Conservation (phyloP, 2,888 invertebrate species). For the Cerceris rybyensis region DNA sequence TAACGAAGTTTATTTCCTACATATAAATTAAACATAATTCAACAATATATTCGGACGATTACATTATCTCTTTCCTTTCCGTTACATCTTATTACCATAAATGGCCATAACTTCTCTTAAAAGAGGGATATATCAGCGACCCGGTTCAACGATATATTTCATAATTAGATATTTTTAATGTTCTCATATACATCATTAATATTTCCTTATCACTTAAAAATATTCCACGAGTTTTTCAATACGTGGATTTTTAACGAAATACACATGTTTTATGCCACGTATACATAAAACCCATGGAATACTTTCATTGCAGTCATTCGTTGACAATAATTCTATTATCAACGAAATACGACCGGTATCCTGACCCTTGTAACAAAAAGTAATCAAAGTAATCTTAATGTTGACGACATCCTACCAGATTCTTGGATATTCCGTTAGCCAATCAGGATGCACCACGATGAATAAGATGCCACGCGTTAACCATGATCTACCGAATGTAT, state of each 20-base stretch:
- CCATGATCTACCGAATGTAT: conserved; percentile 56
- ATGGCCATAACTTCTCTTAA: no score
- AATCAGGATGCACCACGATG: conserved; percentile 87
- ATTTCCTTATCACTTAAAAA: no score
- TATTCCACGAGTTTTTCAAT: no score
- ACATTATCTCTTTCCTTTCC: no score
- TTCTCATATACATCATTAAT: neutral
- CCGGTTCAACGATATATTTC: neutral
- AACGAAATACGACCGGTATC: conserved; percentile 9
- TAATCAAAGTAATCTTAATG: conserved; percentile 27
- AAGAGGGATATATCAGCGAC: no score
- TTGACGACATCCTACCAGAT: conserved; percentile 43
- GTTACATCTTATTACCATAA: neutral
- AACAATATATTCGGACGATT: no score
- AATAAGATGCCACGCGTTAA: conserved; percentile 86
- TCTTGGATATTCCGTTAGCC: conserved; percentile 78
- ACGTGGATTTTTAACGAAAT: no score
- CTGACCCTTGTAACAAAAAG: conserved; percentile 20
- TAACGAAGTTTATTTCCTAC: neutral
- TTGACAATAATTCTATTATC: conserved; percentile 4
- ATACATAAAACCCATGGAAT: neutral
- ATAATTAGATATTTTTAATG: neutral
- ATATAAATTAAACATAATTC: neutral
- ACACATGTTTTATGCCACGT: no score
- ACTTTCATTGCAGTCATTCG: neutral